phyloP scores from a whole-genome alignment of 2,888 invertebrate genomes.

The Hydraecia micacea region DNA sequence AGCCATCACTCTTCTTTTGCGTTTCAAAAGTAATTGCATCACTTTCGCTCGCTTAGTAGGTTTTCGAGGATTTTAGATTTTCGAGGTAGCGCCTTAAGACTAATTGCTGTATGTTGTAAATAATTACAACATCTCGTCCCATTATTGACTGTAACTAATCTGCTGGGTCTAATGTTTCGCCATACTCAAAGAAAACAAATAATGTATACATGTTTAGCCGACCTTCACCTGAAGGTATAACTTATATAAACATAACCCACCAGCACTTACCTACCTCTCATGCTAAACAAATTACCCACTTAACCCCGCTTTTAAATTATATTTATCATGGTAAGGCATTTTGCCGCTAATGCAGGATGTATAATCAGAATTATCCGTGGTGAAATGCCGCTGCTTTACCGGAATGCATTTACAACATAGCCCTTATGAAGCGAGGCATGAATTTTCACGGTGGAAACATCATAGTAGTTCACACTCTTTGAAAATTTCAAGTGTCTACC shows the following conservation, averaged over 20 bases:
- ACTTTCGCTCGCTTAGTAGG: too few relatives aligned
- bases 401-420: constrained; percentile 69
- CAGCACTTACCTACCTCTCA: constrained; percentile 9
- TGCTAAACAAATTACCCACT: constrained; percentile 25
- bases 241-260: background rate
- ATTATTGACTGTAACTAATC: background rate
- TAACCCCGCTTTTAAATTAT: constrained; percentile 30
- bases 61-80: too few relatives aligned
- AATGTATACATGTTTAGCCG: background rate
- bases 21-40: too few relatives aligned
- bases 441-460: constrained; percentile 49
- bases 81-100: too few relatives aligned
- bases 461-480: too few relatives aligned
- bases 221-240: background rate
- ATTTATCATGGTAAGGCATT: constrained; percentile 39
- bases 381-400: constrained; percentile 66
- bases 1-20: too few relatives aligned
- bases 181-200: background rate
- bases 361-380: constrained; percentile 53
- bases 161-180: background rate
- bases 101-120: background rate
- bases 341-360: constrained; percentile 44
- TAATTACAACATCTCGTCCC: background rate
- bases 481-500: background rate
- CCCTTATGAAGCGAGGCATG: constrained; percentile 60